A percentile compares a stretch with the other conserved stretches of the same genome.
Evolutionary conservation across 2,113 vertebrate species (phyloP).

Genomic region (Cheilinus undulatus): DNA sequence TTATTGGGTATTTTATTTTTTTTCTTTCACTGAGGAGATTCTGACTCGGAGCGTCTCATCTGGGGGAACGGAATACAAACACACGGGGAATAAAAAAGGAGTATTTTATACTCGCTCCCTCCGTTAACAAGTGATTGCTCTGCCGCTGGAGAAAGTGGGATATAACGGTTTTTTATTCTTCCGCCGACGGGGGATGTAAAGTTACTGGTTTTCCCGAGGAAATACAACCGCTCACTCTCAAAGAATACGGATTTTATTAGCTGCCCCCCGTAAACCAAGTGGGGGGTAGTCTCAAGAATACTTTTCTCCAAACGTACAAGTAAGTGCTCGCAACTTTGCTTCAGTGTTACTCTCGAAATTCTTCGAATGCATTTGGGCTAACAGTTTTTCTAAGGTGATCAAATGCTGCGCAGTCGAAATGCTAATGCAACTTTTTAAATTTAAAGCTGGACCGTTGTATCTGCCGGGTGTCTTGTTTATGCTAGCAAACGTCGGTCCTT

Average conservation of each 20-base stretch:
- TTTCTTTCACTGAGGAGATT: constrained; percentile 48
- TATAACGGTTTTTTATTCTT: constrained; percentile 35
- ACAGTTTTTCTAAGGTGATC: background rate
- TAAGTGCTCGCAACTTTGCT: constrained; percentile 67
- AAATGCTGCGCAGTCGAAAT: background rate
- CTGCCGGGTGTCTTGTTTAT: background rate
- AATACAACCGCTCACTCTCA: constrained; percentile 26
- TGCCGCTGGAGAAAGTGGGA: constrained; percentile 47
- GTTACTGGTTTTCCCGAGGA: constrained; percentile 35
- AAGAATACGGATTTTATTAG: constrained; percentile 55
- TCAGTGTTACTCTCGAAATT: background rate
- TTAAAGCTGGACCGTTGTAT: constrained; percentile 22
- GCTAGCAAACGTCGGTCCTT: background rate
- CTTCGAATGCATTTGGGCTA: background rate
- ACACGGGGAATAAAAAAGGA: constrained; percentile 52
- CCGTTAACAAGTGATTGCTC: constrained; percentile 62
- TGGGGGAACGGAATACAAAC: constrained; percentile 63
- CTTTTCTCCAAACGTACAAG: constrained; percentile 50
- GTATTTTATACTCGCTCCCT: constrained; percentile 40
- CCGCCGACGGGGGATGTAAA: constrained; percentile 49
- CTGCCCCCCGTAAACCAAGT: constrained; percentile 40
- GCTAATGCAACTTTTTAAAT: background rate
- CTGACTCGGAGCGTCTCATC: constrained; percentile 43
- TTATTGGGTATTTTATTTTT: constrained; percentile 55
- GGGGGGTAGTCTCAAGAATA: constrained; percentile 34